These are phyloP conservation scores for Cheilosia variabilis DNA, from an alignment of 2,888 invertebrate genomes.

Conservation along the genomic window DNA sequence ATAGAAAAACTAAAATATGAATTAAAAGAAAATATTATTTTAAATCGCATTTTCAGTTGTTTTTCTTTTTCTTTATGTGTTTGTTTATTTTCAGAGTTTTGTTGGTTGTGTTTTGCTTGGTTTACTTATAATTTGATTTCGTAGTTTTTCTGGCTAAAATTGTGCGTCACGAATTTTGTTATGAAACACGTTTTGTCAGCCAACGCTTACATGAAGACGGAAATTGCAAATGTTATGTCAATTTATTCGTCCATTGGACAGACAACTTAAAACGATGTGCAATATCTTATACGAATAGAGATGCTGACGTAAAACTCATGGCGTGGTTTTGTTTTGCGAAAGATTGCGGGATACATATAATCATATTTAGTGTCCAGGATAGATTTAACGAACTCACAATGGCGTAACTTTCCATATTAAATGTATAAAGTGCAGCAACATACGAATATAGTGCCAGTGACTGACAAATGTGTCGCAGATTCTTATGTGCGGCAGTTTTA, in stretches of 20 bases:
- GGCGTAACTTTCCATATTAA: too few species aligned
- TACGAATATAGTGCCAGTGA: too few species aligned
- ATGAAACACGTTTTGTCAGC: too few species aligned
- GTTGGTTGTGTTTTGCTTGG: background rate
- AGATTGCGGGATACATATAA: too few species aligned
- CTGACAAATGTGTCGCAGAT: too few species aligned
- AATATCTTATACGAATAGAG: background rate
- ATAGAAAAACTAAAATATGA: slow-evolving; percentile 57
- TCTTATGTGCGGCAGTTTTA: too few species aligned
- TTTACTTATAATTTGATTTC: background rate
- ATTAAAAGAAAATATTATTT: slow-evolving; percentile 62
- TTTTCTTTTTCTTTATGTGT: slow-evolving; percentile 6
- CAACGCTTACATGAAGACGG: too few species aligned
- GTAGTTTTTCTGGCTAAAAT: background rate
- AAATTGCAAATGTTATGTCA: background rate
- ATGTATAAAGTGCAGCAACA: too few species aligned
- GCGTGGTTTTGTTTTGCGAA: too few species aligned
- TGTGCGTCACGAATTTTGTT: too few species aligned
- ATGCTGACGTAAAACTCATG: background rate
- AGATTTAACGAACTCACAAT: too few species aligned
- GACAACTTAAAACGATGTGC: background rate
- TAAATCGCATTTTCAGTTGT: slow-evolving; percentile 46
- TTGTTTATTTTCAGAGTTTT: slow-evolving; percentile 11
- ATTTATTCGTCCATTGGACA: background rate
- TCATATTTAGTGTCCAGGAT: too few species aligned